Base-by-base conservation (phyloP, 2,888 invertebrate species). In the Cataglyphis rosenhaueri region DNA sequence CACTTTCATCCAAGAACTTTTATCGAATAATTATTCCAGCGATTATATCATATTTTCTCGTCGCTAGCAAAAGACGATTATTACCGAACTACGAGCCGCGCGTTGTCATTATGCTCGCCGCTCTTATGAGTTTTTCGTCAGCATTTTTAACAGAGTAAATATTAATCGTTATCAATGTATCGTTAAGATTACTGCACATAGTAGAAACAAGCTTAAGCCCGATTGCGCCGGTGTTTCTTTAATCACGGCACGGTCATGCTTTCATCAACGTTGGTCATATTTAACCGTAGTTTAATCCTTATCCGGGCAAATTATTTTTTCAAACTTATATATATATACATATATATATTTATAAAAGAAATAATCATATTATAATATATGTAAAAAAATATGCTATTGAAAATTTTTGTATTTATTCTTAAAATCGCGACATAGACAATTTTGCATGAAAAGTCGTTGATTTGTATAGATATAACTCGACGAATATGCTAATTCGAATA, bases 91-190 rank as follows among this genome's bases (percentile, higher is more conserved):
- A 32, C 57, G 52, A 55, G 70, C 35, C 57, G 57, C 57, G 35
- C 71, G 21, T 57, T 68, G n/a, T 55, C 15, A 32, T 55, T n/a
- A 52, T 55, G 52, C 52, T 66, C 66, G 57, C 57, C 57, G 41
- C 78, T 68, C 29, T 10, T 29, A 32, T 75, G 44, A 61, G 74
- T 74, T 74, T n/a, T 61, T 48, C 32, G 44, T 70, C 59, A 44
- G 78, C 71, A 44, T 79, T 71, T 79, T 78, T 57, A 78, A 68
- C 70, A 65, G 70, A 86, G 65, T 73, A 83, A 71, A 74, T 86
- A 84, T 86, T 86, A 86, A 86, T 70, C 79, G 84, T 86, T 86
- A 86, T 84, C 59, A 78, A 59, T 75, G 64, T 73, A 83, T 86
- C 81, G 84, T 84, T 84, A 82, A 82, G 81, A 29, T 71, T 65